Percentiles rank a stretch among this genome's conserved stretches.
These are phyloP conservation scores for Drosophila repleta DNA, from an alignment of 1,140 invertebrate genomes.

Conservation along the genomic window DNA sequence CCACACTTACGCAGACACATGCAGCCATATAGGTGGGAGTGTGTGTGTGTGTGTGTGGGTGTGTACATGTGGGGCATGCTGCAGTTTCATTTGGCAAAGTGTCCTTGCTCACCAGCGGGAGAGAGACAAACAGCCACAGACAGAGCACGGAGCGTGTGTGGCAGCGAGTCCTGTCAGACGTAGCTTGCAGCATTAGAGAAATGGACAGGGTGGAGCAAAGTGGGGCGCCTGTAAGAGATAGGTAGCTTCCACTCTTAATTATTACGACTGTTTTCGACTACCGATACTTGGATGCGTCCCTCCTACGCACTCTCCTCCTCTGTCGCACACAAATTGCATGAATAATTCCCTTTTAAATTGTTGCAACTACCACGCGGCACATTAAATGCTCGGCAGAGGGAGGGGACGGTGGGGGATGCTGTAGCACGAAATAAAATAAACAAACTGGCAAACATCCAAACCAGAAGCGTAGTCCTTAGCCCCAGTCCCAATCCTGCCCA, in stretches of 20 bases:
- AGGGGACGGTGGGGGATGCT: neutral
- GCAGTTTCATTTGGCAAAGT: conserved; percentile 78
- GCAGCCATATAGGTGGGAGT: neutral
- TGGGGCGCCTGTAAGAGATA: neutral
- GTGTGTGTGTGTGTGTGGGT: conserved; percentile 6
- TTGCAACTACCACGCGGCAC: conserved; percentile 56
- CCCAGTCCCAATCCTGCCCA: neutral
- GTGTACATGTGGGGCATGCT: conserved; percentile 23
- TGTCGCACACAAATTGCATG: conserved; percentile 72
- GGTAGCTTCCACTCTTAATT: conserved; percentile 36
- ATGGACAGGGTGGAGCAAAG: neutral
- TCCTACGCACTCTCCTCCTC: neutral
- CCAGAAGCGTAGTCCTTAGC: conserved; percentile 11
- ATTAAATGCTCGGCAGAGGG: conserved; percentile 8
- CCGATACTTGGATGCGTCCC: conserved; percentile 10
- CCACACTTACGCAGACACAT: conserved; percentile 1
- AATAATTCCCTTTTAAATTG: conserved; percentile 83
- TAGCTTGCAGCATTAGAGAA: conserved; percentile 23
- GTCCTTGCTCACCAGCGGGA: conserved; percentile 37
- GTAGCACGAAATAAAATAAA: conserved; percentile 64
- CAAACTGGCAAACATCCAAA: conserved; percentile 49
- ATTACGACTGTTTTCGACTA: conserved; percentile 40
- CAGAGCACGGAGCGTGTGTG: neutral
- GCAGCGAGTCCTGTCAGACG: conserved; percentile 18
- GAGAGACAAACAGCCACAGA: neutral